These are phyloP conservation scores for Diplodus sargus DNA, from an alignment of 2,797 vertebrate genomes.

Conservation along the genomic window DNA sequence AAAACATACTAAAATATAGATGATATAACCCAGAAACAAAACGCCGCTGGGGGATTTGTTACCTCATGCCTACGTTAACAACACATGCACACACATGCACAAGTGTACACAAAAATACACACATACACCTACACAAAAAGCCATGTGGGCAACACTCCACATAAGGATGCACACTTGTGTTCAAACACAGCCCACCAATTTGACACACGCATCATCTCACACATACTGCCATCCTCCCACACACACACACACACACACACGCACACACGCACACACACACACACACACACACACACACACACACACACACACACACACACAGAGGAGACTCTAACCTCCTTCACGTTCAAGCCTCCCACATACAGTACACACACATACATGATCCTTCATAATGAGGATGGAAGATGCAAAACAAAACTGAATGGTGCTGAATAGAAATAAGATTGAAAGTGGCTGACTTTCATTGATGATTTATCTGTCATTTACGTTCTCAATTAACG, in stretches of 20 bases:
- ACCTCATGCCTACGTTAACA: conserved; percentile 11
- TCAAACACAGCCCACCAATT: conserved; percentile 55
- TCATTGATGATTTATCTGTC: background rate
- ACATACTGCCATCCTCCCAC: conserved; percentile 23
- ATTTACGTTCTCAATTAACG: background rate
- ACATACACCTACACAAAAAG: conserved; percentile 29
- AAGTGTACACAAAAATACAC: conserved; percentile 12
- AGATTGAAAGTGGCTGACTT: background rate
- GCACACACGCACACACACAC: background rate
- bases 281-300: background rate
- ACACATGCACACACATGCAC: background rate
- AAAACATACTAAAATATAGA: conserved; percentile 65
- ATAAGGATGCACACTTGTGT: conserved; percentile 38
- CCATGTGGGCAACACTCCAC: conserved; percentile 18
- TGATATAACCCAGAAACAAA: conserved; percentile 68
- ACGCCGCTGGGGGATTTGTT: conserved; percentile 35
- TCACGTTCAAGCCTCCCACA: conserved; percentile 36
- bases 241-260: conserved; percentile 10
- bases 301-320: background rate
- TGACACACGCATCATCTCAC: conserved; percentile 36
- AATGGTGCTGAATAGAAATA: background rate
- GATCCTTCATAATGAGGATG: background rate
- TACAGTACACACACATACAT: background rate
- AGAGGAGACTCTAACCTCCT: background rate
- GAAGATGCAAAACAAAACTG: background rate